A percentile compares a stretch with the other conserved stretches of the same genome.
These are phyloP conservation scores for Betta splendens DNA, from an alignment of 2,797 vertebrate species.

Conservation along the genomic window DNA sequence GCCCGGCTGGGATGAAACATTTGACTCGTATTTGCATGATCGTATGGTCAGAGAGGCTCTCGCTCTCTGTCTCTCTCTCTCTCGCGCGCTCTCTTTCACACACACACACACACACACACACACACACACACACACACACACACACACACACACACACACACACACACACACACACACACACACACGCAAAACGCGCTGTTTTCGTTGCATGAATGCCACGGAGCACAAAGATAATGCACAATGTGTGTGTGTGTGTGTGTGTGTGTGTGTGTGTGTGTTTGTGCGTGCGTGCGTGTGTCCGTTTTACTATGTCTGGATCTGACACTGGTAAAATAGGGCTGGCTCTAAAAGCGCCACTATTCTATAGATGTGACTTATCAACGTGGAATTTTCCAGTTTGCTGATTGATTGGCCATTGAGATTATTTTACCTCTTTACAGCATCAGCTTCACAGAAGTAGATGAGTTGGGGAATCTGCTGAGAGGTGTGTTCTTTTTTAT, in stretches of 20 bases:
- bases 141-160: background rate
- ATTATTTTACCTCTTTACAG: conserved; percentile 27
- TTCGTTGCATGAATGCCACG: conserved; percentile 15
- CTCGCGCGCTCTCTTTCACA: no score
- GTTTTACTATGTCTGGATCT: background rate
- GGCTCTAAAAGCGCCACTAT: background rate
- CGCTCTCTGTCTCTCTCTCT: conserved; percentile 10
- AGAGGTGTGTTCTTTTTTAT: conserved; percentile 12
- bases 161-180: background rate
- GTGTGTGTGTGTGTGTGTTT: background rate
- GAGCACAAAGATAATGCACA: conserved; percentile 3
- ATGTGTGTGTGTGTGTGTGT: no score
- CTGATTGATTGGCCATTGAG: background rate
- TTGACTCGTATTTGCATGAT: conserved; percentile 83
- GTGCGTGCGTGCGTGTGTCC: no score
- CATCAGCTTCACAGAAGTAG: conserved; percentile 5
- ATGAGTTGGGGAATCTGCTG: conserved; percentile 8
- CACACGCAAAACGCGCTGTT: no score
- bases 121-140: background rate
- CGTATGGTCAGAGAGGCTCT: conserved; percentile 36
- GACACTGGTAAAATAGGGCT: background rate
- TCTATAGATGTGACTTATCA: background rate
- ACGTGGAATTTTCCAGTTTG: background rate
- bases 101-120: no score
- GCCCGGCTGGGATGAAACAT: conserved; percentile 58